Conservation (phyloP, 2,797 vertebrate genomes). For the Sorex maritimensis region DNA sequence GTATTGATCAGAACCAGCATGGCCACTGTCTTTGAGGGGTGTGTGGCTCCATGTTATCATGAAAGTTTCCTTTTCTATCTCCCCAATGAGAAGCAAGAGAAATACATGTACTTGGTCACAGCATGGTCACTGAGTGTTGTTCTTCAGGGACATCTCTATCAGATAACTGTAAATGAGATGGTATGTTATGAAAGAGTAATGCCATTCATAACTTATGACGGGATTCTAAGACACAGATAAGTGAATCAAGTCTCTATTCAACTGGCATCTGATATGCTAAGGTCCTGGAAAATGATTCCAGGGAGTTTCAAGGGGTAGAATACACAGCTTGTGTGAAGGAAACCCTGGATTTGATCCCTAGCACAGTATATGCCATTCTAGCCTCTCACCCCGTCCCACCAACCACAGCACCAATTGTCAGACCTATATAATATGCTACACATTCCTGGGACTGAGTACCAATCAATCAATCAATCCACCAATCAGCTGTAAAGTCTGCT, state of each 20-base stretch:
- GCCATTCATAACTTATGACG: neutral
- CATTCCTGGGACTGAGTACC: neutral
- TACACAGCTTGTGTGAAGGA: too few relatives aligned
- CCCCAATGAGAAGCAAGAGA: neutral
- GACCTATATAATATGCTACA: neutral
- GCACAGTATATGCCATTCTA: too few relatives aligned
- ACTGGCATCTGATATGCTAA: too few relatives aligned
- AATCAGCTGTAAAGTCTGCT: neutral
- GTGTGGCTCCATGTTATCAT: neutral
- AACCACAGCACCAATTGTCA: neutral
- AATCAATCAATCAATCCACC: too few relatives aligned
- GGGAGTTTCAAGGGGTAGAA: too few relatives aligned
- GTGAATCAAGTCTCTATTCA: neutral
- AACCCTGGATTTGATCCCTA: too few relatives aligned
- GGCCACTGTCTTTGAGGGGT: neutral
- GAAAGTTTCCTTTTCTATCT: neutral
- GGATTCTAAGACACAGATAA: neutral
- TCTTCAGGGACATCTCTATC: neutral
- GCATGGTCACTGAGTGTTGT: neutral
- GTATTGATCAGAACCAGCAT: neutral
- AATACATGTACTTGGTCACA: neutral
- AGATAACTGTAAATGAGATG: neutral
- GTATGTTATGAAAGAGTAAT: neutral
- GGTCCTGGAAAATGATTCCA: too few relatives aligned
- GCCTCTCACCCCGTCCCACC: too few relatives aligned